Base-by-base conservation (phyloP, 2,113 vertebrate genomes). In the Dasyprocta punctata region DNA sequence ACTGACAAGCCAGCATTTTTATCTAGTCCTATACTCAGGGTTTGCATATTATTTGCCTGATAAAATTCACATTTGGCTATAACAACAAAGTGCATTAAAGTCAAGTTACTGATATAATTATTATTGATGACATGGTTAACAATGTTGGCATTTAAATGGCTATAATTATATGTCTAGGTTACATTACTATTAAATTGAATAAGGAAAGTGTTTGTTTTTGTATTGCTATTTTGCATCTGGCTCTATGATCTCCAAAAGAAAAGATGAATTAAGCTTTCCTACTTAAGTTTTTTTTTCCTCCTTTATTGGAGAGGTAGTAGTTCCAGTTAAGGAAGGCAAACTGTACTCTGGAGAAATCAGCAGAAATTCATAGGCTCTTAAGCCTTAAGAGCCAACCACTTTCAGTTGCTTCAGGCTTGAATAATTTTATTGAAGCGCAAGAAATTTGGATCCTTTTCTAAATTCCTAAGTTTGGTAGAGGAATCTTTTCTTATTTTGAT, bases 331-430 rank as follows among this genome's bases (percentile, higher is more conserved):
- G 65, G 38, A 86, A 91, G 90, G 71, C 33, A 86, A 94, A 86
- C 20, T 69, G 17, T 65, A 61, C 90, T 92, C 54, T 95, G 75
- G 82, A 96, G 67, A 97, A 96, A 73, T 69, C 92, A 86, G 86
- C 30, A 95, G 90, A 95, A 90, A 90, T 86, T 78, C 71, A 77
- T 16, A 89, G 85, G 28, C 52, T 54, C 49, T 69, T 60, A 93
- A 88, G 67, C 22, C 30, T 96, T 89, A 10, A 86, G 56, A 97
- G 82, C 41, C 56, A 90, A 95, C 17, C 24, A 44, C 36, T 96
- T 89, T 86, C 38, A 90, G 65, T 75, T 90, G 95, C 60, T 94
- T 94, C 78, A 60, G 95, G 47, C 89, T 61, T 95, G 38, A 96
- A 89, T 92, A 52, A 77, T 82, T 95, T 86, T 84, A 75, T 36